phyloP scores from a whole-genome alignment of 2,113 vertebrate species.

The Austrofundulus limnaeus region DNA sequence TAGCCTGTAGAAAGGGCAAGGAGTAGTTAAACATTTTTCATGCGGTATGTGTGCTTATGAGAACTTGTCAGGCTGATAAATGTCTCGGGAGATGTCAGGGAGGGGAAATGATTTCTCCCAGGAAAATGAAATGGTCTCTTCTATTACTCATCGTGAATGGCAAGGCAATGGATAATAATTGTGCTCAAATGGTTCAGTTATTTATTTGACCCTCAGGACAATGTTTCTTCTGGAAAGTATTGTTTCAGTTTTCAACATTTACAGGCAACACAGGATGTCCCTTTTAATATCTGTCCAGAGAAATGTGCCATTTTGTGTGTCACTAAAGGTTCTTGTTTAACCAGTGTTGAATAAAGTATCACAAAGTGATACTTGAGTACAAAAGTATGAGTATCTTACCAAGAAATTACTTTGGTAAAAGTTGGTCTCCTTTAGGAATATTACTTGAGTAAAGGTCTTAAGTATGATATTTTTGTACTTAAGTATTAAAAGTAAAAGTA shows the following conservation, averaged over 20 bases:
- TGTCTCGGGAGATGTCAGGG: conserved; percentile 35
- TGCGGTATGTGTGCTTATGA: background rate
- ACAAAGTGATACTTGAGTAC: no score
- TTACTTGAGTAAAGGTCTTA: no score
- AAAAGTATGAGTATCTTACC: no score
- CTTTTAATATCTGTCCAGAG: conserved; percentile 4
- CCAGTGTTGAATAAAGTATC: no score
- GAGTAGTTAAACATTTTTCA: conserved; percentile 12
- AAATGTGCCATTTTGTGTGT: background rate
- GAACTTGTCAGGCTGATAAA: conserved; percentile 32
- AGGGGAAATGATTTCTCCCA: conserved; percentile 27
- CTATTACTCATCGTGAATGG: conserved; percentile 38
- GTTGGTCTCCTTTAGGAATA: no score
- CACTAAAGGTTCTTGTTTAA: background rate
- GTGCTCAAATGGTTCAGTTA: conserved; percentile 32
- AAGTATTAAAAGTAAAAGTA: no score
- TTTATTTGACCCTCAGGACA: conserved; percentile 31
- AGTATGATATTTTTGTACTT: no score
- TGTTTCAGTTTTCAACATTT: conserved; percentile 17
- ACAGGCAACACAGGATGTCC: background rate
- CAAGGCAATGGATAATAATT: conserved; percentile 36
- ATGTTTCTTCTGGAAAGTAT: conserved; percentile 24
- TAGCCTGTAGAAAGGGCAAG: background rate
- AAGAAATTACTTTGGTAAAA: no score
- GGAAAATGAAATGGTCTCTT: conserved; percentile 36